Evolutionary conservation across 2,797 vertebrate species (phyloP).

Genomic region (Gambelia wislizenii): DNA sequence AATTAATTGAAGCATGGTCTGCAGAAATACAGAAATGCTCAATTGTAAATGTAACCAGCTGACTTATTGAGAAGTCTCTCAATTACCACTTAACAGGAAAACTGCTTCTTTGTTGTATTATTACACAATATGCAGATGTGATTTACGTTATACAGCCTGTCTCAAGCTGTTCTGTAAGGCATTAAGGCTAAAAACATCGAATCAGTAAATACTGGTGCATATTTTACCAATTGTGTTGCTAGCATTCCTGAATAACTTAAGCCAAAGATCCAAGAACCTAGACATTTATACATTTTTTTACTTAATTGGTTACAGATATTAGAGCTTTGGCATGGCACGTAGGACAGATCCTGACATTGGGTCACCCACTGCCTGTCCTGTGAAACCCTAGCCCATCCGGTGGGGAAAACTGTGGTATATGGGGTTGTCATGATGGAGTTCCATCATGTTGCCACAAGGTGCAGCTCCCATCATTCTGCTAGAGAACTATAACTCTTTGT

Average conservation of each 20-base stretch:
- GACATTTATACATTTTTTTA: no score
- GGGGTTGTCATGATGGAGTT: no score
- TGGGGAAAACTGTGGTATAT: no score
- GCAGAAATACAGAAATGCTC: conserved; percentile 20
- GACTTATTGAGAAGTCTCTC: not conserved
- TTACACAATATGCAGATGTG: not conserved
- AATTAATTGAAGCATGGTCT: conserved; percentile 8
- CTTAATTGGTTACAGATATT: no score
- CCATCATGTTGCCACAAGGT: no score
- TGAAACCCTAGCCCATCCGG: no score
- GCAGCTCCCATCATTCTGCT: no score
- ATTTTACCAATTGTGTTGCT: not conserved
- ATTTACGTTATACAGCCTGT: not conserved
- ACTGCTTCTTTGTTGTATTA: not conserved
- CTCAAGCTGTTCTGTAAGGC: not conserved
- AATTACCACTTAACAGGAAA: not conserved
- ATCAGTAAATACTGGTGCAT: not conserved
- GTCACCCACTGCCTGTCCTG: no score
- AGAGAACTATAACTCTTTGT: no score
- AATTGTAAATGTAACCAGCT: conserved; percentile 29
- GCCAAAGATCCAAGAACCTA: no score
- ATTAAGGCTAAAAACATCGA: not conserved
- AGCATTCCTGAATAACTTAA: not conserved
- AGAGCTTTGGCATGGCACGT: no score
- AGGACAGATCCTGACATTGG: no score